Conservation (phyloP, 2,797 vertebrate species). For the Capromys pilorides region DNA sequence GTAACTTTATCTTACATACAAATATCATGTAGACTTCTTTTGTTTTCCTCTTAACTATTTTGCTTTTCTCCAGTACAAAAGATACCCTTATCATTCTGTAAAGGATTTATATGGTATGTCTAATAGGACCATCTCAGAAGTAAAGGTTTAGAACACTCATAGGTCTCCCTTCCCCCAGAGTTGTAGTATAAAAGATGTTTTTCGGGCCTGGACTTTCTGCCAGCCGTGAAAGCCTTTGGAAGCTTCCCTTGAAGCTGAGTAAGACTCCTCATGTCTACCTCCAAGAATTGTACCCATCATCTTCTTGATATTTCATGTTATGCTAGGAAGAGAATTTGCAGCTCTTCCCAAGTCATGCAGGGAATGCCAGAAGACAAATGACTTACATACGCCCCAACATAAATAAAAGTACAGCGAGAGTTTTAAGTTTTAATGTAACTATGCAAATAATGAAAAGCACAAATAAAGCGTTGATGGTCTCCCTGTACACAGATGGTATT, state of each 20-base stretch:
- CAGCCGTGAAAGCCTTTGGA: neutral
- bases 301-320: conserved; percentile 63
- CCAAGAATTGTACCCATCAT: neutral
- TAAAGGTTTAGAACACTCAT: neutral
- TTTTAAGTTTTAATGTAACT: conserved; percentile 64
- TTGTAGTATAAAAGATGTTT: neutral
- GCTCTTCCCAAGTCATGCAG: conserved; percentile 9
- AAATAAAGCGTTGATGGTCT: conserved; percentile 76
- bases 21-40: neutral
- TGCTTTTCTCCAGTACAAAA: conserved; percentile 22
- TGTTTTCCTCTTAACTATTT: neutral
- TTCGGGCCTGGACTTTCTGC: conserved; percentile 1
- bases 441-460: conserved; percentile 73
- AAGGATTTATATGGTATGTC: neutral
- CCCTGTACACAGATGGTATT: conserved; percentile 69
- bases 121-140: neutral
- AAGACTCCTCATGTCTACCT: neutral
- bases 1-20: neutral
- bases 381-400: conserved; percentile 73
- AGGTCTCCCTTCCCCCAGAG: neutral
- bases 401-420: conserved; percentile 68
- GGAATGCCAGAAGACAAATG: conserved; percentile 56
- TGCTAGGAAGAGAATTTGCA: neutral
- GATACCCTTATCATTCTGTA: neutral
- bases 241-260: conserved; percentile 28